Base-by-base conservation (phyloP, 2,113 vertebrate genomes). In the Catagonus wagneri region DNA sequence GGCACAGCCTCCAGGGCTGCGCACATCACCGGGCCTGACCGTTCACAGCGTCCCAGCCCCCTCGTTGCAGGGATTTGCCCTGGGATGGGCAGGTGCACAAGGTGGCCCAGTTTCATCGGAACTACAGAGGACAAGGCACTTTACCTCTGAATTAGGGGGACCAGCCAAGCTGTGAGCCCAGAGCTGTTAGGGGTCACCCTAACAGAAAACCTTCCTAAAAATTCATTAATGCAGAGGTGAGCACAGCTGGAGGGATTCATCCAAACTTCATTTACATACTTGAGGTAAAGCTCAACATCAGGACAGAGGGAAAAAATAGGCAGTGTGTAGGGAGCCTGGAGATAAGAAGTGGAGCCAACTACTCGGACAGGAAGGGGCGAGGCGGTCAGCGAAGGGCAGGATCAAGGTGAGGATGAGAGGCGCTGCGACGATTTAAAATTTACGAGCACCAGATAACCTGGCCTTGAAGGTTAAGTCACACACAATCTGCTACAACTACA, bases 401-500 rank as follows among this genome's bases (percentile, higher is more conserved):
- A 32, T 1, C 2, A 0, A 15, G 29, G 20, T 0, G 7, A 36
- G 19, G 19, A 14, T 3, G 69, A 61, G 10, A 36, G 60, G 16
- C 1, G 1, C 6, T 2, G 1, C 0, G 5, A 1, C 54, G 7
- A 5, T 0, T 12, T 27, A 20, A 60, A 56, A 74, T 16, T 6
- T 0, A 9, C 1, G 2, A 0, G 39, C 1, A 2, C 52, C 50
- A 56, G 16, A 23, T 2, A 56, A 22, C 14, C 23, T 1, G 56
- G 44, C 23, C 54, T 44, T 3, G 0, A 65, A 36, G n/a, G n/a
- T n/a, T 2, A 20, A 0, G 1, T 5, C 2, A 22, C 29, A 17
- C 6, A 20, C 2, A 86, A 22, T 8, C 1, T 2, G 15, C 56
- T 3, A n/a, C 17, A 58, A 14, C 27, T 7, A 34, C 7, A 0